A percentile compares a stretch with the other conserved stretches of the same genome.
Conservation (phyloP, 2,888 invertebrate species). For the Malachius bipustulatus region DNA sequence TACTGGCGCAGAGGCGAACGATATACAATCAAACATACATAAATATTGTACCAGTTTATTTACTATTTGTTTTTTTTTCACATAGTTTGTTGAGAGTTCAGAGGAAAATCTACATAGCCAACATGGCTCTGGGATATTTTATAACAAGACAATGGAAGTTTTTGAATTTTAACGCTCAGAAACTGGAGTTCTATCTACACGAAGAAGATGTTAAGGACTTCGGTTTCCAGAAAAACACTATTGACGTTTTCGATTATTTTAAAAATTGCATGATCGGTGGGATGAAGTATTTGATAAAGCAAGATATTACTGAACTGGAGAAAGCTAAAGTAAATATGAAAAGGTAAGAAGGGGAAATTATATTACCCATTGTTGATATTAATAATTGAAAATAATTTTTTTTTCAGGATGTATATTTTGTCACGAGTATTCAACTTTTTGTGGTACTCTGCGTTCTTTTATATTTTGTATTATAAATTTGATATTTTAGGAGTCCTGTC, state of each 20-base stretch:
- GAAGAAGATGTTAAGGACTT: conserved; percentile 44
- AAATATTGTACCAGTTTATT: conserved; percentile 4
- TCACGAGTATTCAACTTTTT: no score
- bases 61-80: background rate
- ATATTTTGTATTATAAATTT: no score
- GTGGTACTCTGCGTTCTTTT: no score
- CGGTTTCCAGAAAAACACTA: conserved; percentile 42
- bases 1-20: no score
- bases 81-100: conserved; percentile 67
- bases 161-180: conserved; percentile 47
- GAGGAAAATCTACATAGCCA: conserved; percentile 65
- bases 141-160: conserved; percentile 68
- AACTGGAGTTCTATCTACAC: conserved; percentile 41
- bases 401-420: no score
- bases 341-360: no score
- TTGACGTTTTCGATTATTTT: conserved; percentile 44
- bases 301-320: conserved; percentile 41
- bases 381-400: no score
- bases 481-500: no score
- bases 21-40: background rate
- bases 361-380: no score
- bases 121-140: conserved; percentile 61
- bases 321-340: no score
- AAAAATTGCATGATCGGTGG: conserved; percentile 46
- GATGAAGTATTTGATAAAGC: conserved; percentile 54